These are phyloP conservation scores for Takifugu bimaculatus DNA, from an alignment of 2,113 vertebrate genomes.

Conservation along the genomic window DNA sequence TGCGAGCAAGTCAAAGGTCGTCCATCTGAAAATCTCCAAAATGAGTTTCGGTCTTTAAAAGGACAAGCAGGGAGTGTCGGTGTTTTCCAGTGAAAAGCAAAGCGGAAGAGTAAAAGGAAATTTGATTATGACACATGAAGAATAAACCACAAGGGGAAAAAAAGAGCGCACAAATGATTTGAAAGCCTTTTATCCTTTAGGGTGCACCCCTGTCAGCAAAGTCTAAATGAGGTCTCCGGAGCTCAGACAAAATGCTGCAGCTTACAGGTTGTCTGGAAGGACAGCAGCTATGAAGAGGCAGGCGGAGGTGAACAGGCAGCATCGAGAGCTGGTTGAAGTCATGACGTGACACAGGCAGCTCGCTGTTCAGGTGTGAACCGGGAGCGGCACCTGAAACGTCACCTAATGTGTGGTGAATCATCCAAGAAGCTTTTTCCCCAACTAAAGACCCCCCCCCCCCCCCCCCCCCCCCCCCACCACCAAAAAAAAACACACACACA, in stretches of 20 bases:
- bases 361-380: slow-evolving; percentile 37
- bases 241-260: slow-evolving; percentile 22
- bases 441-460: neutral
- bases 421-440: slow-evolving; percentile 26
- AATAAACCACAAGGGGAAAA: slow-evolving; percentile 14
- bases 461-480: neutral
- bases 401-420: neutral
- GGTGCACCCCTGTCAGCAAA: slow-evolving; percentile 35
- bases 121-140: neutral
- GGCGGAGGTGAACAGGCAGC: too few relatives aligned
- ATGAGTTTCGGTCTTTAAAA: slow-evolving; percentile 18
- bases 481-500: neutral
- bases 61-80: slow-evolving; percentile 1
- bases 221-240: slow-evolving; percentile 44
- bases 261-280: slow-evolving; percentile 22
- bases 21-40: slow-evolving; percentile 17
- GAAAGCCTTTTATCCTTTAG: slow-evolving; percentile 57
- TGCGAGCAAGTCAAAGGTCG: slow-evolving; percentile 14
- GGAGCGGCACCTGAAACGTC: slow-evolving; percentile 27
- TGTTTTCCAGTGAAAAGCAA: slow-evolving; percentile 3
- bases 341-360: neutral
- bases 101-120: neutral
- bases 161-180: slow-evolving; percentile 20
- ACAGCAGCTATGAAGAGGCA: neutral
- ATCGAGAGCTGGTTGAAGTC: neutral